Base-by-base conservation (phyloP, 1,140 invertebrate species). In the Trichonephila clavipes region DNA sequence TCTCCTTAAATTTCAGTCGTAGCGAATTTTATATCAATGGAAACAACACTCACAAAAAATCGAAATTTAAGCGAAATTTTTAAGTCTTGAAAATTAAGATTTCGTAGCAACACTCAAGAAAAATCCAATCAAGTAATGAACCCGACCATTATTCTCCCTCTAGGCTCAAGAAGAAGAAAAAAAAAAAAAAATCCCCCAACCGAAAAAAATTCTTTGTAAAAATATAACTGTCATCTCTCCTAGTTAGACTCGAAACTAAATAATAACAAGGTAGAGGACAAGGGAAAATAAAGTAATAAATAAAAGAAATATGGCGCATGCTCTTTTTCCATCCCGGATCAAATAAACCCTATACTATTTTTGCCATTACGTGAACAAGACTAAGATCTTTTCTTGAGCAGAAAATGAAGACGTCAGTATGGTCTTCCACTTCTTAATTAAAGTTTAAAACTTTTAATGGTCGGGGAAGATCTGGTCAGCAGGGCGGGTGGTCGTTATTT, bases 401-500 rank as follows among this genome's bases (percentile, higher is more conserved):
- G 18, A 72, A 72, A 72, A 90, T 90, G 28, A 44, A 82, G 77
- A 82, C 21, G 89, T 90, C 51, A 62, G 51, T 51, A 24, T 24
- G 51, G 21, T 18, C 66, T 28, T 81, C 34, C 28, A 58, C 51
- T n/a, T 58, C 89, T 90, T 90, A 82, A 90, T 90, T 90, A 90
- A 90, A 90, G 89, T 90, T 90, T 90, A 90, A 90, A 90, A 90
- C 69, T 90, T 90, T 90, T 90, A 90, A 90, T 90, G 89, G 89
- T 81, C 89, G 16, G 51, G 51, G 51, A 34, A 61, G 24, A 62
- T 81, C 69, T 90, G 83, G 89, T 82, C 69, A 90, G 72, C 51
- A 21, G 83, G 83, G 72, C 72, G 72, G 72, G 24, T 28, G 34
- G 51, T 90, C 89, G 89, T 90, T 90, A 90, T 90, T 90, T 82